These are phyloP conservation scores for Toxotes jaculatrix DNA, from an alignment of 2,113 vertebrate species.

Conservation along the genomic window DNA sequence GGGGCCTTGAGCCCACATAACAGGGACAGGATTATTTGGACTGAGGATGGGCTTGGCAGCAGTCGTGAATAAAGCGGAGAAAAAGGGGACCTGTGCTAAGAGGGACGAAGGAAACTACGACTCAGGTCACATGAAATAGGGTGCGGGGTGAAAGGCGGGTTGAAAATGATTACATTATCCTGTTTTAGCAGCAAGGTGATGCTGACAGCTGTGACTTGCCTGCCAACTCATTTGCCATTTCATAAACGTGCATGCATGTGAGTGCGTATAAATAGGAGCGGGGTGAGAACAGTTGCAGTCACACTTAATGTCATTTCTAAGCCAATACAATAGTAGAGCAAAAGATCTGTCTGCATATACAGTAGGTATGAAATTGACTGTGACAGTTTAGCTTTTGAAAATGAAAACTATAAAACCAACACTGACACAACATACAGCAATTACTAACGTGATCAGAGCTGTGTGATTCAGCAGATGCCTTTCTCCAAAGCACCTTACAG, in stretches of 20 bases:
- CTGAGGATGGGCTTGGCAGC: conserved; percentile 12
- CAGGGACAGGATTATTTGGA: conserved; percentile 19
- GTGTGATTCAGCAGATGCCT: background rate
- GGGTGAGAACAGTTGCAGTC: background rate
- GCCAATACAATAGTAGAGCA: conserved; percentile 1
- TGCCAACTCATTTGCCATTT: conserved; percentile 30
- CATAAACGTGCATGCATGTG: conserved; percentile 17
- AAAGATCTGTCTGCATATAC: background rate
- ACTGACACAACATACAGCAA: background rate
- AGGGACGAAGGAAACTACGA: background rate
- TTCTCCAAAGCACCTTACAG: background rate
- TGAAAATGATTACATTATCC: conserved; percentile 21
- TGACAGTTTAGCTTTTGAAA: background rate
- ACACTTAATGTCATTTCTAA: background rate
- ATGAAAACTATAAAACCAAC: background rate
- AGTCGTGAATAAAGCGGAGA: conserved; percentile 17
- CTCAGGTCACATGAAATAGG: background rate
- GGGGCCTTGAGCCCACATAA: conserved; percentile 7
- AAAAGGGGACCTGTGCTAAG: background rate
- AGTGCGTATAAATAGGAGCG: background rate
- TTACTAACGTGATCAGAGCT: background rate
- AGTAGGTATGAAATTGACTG: background rate
- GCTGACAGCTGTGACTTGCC: conserved; percentile 29
- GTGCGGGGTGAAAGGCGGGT: background rate
- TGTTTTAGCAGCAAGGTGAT: conserved; percentile 43